These are phyloP conservation scores for Automeris io DNA, from an alignment of 2,888 invertebrate genomes.

Conservation along the genomic window DNA sequence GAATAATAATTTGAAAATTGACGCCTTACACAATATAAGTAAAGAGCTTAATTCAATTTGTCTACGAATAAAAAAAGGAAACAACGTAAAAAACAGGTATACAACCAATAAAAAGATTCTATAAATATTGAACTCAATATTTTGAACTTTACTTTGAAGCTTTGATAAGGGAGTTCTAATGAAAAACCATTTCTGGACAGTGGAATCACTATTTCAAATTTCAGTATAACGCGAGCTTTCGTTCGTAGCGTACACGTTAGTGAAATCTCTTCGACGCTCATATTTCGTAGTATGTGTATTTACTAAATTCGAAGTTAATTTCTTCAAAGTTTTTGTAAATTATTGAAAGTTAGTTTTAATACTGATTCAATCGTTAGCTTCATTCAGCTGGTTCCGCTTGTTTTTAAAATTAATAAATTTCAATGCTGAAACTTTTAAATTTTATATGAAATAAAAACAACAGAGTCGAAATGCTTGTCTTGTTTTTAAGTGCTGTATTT, in stretches of 20 bases:
- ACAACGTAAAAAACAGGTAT: too few relatives aligned
- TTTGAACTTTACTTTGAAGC: too few relatives aligned
- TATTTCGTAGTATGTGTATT: too few relatives aligned
- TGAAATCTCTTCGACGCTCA: background rate
- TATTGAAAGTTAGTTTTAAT: too few relatives aligned
- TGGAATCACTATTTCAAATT: background rate
- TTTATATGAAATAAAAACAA: too few relatives aligned
- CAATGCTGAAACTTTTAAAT: background rate
- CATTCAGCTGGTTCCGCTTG: background rate
- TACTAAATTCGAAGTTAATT: background rate
- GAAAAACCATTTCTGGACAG: background rate
- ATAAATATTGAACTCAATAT: too few relatives aligned
- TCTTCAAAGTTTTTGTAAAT: background rate
- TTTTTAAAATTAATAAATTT: background rate
- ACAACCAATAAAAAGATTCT: too few relatives aligned
- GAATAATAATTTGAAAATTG: too few relatives aligned
- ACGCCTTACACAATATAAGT: too few relatives aligned
- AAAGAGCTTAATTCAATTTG: too few relatives aligned
- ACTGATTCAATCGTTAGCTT: background rate
- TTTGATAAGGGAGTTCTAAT: too few relatives aligned
- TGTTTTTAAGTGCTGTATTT: conserved; percentile 16
- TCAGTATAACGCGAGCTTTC: conserved; percentile 31
- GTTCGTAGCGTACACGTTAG: conserved; percentile 21
- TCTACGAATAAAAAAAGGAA: too few relatives aligned
- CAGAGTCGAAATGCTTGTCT: background rate